Base-by-base conservation (phyloP, 2,797 vertebrate species). In the Lutra lutra region DNA sequence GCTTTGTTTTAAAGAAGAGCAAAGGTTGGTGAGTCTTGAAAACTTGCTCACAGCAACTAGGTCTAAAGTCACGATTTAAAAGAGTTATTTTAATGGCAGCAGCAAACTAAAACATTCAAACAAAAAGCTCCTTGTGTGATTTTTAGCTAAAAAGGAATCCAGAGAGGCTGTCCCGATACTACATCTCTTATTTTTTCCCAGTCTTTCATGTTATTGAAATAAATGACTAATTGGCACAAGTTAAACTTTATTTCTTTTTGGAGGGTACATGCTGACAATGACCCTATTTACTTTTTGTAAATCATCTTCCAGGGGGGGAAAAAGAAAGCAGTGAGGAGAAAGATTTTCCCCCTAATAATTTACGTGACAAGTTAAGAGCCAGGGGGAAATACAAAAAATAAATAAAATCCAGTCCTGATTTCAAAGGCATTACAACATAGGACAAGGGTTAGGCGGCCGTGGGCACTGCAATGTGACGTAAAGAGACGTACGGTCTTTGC, bases 381-480 rank as follows among this genome's bases (percentile, higher is more conserved):
- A n/a, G 7, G 40, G 35, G 17, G 1, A 95, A 93, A 93, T 68
- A 58, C 2, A 86, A 96, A 96, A 95, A 94, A 87, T 89, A 95
- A 96, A 85, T 97, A 95, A 96, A 93, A 51, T 18, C 14, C 35
- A 92, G 56, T 80, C 58, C 68, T 79, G 35, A 92, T 89, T 96
- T 97, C 64, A 92, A 93, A 96, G 80, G 12, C 40, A 68, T 92
- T 43, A 85, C 29, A 62, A 68, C 72, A 85, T 1, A 60, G 68
- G 5, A 12, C 48, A 40, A 92, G 73, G 23, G 60, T 40, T 62
- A 91, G 64, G n/a, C 8, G 7, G n/a, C 58, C 1, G 0, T 1
- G 20, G 62, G 2, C 7, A 1, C 48, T 32, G 6, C 12, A 27
- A 35, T 60, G 58, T 64, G 80, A 79, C 6, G 20, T 17, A 60